These are phyloP conservation scores for Bradypus variegatus DNA, from an alignment of 2,797 vertebrate species.

Conservation along the genomic window DNA sequence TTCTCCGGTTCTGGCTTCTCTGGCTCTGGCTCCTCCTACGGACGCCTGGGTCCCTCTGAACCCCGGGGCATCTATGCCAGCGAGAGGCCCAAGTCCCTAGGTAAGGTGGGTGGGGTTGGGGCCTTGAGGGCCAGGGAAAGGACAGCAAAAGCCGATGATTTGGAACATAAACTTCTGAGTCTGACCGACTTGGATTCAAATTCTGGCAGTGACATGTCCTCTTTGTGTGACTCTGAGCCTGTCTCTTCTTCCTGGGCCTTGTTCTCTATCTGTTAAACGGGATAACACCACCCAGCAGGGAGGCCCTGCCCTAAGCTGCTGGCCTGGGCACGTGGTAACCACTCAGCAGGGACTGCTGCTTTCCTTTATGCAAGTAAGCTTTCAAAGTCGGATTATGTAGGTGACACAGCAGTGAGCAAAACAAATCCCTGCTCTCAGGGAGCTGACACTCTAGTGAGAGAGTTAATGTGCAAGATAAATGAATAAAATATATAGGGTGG, in stretches of 20 bases:
- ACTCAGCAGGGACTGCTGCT: background rate
- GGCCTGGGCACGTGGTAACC: background rate
- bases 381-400: background rate
- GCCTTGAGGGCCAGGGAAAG: background rate
- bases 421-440: background rate
- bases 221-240: background rate
- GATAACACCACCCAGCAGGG: background rate
- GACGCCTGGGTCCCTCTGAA: constrained; percentile 65
- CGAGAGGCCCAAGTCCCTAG: constrained; percentile 76
- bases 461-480: background rate
- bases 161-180: background rate
- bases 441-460: background rate
- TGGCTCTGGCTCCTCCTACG: constrained; percentile 65
- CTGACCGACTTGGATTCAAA: background rate
- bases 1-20: constrained; percentile 73
- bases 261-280: background rate
- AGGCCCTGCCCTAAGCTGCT: background rate
- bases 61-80: constrained; percentile 70
- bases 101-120: constrained; percentile 61
- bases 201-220: background rate
- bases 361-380: background rate
- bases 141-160: background rate
- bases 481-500: background rate
- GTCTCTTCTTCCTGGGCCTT: background rate
- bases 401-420: background rate